Evolutionary conservation across 92 coral and sea anemone genomes (phyloP).

Genomic region (Porites evermanni): DNA sequence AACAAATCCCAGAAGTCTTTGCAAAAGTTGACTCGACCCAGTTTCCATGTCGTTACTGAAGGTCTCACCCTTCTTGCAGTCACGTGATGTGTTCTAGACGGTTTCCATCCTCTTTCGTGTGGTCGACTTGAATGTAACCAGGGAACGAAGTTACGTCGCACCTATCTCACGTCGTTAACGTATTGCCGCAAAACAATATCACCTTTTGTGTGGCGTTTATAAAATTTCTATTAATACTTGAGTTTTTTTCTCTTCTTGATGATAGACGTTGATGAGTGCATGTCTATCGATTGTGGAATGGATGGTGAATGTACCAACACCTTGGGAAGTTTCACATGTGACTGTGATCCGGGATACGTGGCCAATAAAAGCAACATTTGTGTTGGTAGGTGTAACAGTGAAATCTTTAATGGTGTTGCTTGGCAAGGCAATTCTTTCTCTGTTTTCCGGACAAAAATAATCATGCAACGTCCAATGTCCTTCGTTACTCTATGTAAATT

Average conservation of each 20-base stretch:
- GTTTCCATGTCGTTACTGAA: no score
- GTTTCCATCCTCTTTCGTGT: no score
- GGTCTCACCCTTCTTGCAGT: no score
- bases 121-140: no score
- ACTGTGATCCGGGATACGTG: slow-evolving; percentile 26
- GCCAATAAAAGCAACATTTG: slow-evolving; percentile 1
- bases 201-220: no score
- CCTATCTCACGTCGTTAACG: not conserved
- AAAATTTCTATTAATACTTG: not conserved
- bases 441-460: not conserved
- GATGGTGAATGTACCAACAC: slow-evolving; percentile 37
- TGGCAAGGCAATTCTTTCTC: not conserved
- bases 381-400: slow-evolving; percentile 27
- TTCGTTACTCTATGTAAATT: not conserved
- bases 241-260: not conserved
- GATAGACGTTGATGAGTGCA: slow-evolving; percentile 22
- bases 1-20: no score
- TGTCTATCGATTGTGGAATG: slow-evolving; percentile 4
- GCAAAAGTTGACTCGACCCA: no score
- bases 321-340: slow-evolving; percentile 29
- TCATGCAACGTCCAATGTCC: not conserved
- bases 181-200: not conserved
- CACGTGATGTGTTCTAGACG: no score
- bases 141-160: no score
- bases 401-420: not conserved